Conservation (phyloP, 2,888 invertebrate species). For the Ophion obscuratus region DNA sequence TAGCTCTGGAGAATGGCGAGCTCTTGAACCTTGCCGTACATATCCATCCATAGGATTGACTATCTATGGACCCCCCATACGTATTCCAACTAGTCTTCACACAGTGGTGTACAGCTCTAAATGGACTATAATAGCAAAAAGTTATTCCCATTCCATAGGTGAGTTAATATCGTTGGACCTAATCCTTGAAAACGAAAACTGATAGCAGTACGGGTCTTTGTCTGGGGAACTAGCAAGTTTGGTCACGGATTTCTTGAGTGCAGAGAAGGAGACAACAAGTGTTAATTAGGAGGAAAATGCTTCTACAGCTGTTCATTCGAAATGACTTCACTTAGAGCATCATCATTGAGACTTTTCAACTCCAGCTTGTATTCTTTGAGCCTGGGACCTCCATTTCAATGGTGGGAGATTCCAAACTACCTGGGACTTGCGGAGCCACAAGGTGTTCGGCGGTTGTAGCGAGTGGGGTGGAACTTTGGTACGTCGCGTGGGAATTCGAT, state of each 20-base stretch:
- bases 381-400: not conserved
- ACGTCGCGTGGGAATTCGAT: not conserved
- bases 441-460: not conserved
- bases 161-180: not conserved
- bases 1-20: not conserved
- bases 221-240: not conserved
- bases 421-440: not conserved
- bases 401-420: not conserved
- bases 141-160: constrained; percentile 24
- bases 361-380: not conserved
- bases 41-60: not conserved
- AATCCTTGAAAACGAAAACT: constrained; percentile 16
- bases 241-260: not conserved
- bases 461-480: not conserved
- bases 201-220: constrained; percentile 11
- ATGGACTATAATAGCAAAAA: not conserved
- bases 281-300: not conserved
- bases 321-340: too few species aligned
- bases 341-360: not conserved
- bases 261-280: not conserved
- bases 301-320: too few species aligned
- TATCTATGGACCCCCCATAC: not conserved
- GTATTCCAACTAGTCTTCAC: not conserved
- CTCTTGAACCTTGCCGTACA: not conserved
- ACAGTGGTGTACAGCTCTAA: not conserved